A percentile compares a stretch with the other conserved stretches of the same genome.
Evolutionary conservation across 2,113 vertebrate species (phyloP).

Genomic region (Astur gentilis): DNA sequence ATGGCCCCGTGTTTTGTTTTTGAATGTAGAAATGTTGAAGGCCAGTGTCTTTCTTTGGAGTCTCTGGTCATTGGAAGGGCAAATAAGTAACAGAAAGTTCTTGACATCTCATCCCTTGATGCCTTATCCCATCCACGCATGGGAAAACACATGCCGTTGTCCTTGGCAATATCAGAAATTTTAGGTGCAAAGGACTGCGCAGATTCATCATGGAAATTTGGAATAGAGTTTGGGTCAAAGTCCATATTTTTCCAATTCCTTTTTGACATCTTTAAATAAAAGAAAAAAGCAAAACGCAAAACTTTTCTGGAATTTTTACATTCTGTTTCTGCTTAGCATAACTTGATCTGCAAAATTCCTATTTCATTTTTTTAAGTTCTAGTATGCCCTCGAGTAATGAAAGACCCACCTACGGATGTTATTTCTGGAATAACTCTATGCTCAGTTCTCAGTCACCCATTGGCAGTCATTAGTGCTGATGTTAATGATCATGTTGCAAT

Average conservation of each 20-base stretch:
- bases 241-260: neutral
- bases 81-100: neutral
- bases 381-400: neutral
- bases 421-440: neutral
- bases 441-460: neutral
- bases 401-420: neutral
- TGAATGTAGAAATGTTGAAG: neutral
- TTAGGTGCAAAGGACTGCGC: neutral
- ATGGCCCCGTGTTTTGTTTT: accelerated
- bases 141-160: neutral
- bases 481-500: neutral
- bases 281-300: neutral
- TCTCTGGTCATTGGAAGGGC: neutral
- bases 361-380: neutral
- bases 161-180: neutral
- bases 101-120: accelerated
- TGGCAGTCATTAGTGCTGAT: neutral
- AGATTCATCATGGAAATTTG: accelerated
- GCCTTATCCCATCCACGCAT: accelerated
- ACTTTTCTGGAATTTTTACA: neutral
- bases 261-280: neutral
- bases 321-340: neutral
- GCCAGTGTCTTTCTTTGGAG: neutral
- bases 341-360: neutral
- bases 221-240: neutral